A percentile compares a stretch with the other conserved stretches of the same genome.
Evolutionary conservation across 2,888 invertebrate species (phyloP).

Genomic region (Leucozona laternaria): DNA sequence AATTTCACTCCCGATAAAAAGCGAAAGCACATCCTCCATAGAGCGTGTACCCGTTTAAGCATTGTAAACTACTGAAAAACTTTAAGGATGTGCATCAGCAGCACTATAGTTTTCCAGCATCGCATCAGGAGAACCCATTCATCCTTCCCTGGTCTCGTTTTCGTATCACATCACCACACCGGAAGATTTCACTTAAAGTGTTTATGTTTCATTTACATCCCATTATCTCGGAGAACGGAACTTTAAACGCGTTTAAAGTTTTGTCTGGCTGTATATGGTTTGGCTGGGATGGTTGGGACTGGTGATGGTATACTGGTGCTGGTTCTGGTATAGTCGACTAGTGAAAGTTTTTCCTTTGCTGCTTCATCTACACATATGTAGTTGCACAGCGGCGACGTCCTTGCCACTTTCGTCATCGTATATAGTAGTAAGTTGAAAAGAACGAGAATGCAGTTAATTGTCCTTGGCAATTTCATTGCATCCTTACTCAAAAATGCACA

Average conservation of each 20-base stretch:
- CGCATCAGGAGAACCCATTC: background rate
- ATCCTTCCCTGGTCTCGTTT: conserved; percentile 30
- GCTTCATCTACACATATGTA: conserved; percentile 52
- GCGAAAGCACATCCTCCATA: conserved; percentile 67
- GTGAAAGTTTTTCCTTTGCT: conserved; percentile 60
- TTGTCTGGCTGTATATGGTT: conserved; percentile 53
- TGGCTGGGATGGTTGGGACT: conserved; percentile 18
- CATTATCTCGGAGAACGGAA: conserved; percentile 63
- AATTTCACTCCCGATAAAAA: conserved; percentile 70
- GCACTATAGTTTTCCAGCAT: background rate
- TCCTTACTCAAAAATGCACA: conserved; percentile 37
- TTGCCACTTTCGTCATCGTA: conserved; percentile 30
- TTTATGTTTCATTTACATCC: conserved; percentile 75
- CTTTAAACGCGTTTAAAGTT: conserved; percentile 74
- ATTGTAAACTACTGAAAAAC: conserved; percentile 35
- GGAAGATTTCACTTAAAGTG: conserved; percentile 71
- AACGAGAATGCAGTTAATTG: conserved; percentile 71
- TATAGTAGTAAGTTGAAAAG: conserved; percentile 62
- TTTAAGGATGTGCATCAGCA: conserved; percentile 57
- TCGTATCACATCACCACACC: conserved; percentile 58
- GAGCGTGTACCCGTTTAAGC: conserved; percentile 28
- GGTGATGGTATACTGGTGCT: background rate
- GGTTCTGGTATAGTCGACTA: conserved; percentile 32
- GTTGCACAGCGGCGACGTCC: conserved; percentile 37
- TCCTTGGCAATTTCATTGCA: conserved; percentile 70